These are phyloP conservation scores for Andricus grossulariae DNA, from an alignment of 1,140 invertebrate species.

Conservation along the genomic window DNA sequence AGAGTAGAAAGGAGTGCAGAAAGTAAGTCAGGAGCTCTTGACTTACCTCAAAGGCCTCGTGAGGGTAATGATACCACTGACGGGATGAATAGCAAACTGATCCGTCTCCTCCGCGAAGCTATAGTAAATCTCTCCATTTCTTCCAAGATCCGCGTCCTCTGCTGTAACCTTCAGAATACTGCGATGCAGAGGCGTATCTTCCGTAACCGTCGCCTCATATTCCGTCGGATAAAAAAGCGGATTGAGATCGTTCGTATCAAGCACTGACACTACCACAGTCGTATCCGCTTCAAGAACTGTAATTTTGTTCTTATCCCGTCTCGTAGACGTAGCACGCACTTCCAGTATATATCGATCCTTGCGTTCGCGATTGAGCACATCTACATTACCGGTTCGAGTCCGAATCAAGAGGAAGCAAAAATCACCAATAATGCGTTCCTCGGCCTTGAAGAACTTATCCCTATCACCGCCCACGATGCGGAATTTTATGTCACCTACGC, in stretches of 20 bases:
- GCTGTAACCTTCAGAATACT: conserved; percentile 87
- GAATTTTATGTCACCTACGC: conserved; percentile 83
- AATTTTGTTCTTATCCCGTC: conserved; percentile 77
- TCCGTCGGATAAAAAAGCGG: conserved; percentile 92
- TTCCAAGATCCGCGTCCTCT: conserved; percentile 94
- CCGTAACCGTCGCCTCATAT: conserved; percentile 91
- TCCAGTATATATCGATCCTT: conserved; percentile 88
- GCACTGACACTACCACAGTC: conserved; percentile 85
- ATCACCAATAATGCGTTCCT: conserved; percentile 90
- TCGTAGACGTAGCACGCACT: conserved; percentile 84
- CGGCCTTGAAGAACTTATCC: conserved; percentile 94
- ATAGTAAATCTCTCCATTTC: conserved; percentile 97
- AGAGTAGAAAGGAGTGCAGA: no score
- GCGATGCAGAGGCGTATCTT: conserved; percentile 90
- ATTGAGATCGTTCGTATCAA: conserved; percentile 94
- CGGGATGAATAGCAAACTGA: conserved; percentile 94
- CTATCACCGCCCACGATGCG: conserved; percentile 90
- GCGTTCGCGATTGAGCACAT: conserved; percentile 93
- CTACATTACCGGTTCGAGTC: conserved; percentile 88
- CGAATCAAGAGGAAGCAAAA: conserved; percentile 94
- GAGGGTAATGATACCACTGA: conserved; percentile 90
- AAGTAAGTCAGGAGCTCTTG: not conserved
- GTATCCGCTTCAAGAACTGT: conserved; percentile 82
- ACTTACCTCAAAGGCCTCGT: conserved; percentile 83
- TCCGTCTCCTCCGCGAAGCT: conserved; percentile 90